These are phyloP conservation scores for Keiferia lycopersicella DNA, from an alignment of 2,888 invertebrate genomes.

Conservation along the genomic window DNA sequence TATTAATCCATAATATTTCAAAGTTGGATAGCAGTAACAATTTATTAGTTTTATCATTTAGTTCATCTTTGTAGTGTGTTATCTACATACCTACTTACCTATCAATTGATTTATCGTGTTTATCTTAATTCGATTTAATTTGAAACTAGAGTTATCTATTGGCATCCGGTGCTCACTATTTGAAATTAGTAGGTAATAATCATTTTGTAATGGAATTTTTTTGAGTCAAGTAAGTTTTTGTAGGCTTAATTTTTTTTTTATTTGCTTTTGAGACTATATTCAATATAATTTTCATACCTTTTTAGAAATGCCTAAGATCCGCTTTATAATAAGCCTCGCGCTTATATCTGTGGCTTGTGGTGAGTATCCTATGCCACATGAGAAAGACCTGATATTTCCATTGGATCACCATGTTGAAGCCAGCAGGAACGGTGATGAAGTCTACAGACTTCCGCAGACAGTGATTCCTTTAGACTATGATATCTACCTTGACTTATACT, in stretches of 20 bases:
- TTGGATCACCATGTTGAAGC: conserved; percentile 27
- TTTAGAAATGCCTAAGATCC: conserved; percentile 49
- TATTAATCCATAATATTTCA: too few relatives aligned
- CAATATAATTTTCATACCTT: not conserved
- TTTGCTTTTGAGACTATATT: not conserved
- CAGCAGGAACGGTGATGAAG: conserved; percentile 45
- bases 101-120: too few relatives aligned
- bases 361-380: conserved; percentile 57
- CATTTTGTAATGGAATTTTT: conserved; percentile 11
- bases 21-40: too few relatives aligned
- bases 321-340: conserved; percentile 41
- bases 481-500: conserved; percentile 65
- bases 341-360: conserved; percentile 46
- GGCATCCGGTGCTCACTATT: too few relatives aligned
- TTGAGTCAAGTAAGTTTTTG: not conserved
- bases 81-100: too few relatives aligned
- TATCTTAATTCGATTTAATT: too few relatives aligned
- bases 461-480: conserved; percentile 69
- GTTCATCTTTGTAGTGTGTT: too few relatives aligned
- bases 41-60: too few relatives aligned
- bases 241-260: not conserved
- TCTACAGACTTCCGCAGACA: conserved; percentile 62
- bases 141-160: too few relatives aligned
- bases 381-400: conserved; percentile 45
- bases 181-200: not conserved